These are phyloP conservation scores for Athrips mouffetella DNA, from an alignment of 2,888 invertebrate species.

Conservation along the genomic window DNA sequence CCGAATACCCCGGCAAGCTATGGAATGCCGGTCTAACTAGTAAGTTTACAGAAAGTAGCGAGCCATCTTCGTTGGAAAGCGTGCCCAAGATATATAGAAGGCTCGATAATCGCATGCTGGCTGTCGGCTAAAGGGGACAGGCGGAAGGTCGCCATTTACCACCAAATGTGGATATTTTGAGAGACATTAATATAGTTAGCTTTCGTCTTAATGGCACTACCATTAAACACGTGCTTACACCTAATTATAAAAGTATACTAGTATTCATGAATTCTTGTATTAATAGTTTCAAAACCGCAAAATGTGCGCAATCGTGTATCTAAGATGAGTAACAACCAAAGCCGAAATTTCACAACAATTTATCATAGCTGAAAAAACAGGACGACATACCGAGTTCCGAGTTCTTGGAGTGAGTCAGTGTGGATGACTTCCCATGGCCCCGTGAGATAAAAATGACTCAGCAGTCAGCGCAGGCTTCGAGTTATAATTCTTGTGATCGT, in stretches of 20 bases:
- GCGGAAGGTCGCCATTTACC: conserved; percentile 15
- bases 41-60: conserved; percentile 43
- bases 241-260: too few species aligned
- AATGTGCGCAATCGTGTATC: not conserved
- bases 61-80: conserved; percentile 63
- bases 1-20: conserved; percentile 37
- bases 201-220: conserved; percentile 2
- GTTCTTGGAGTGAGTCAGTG: conserved; percentile 28
- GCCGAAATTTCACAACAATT: conserved; percentile 12
- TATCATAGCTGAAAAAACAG: conserved; percentile 14
- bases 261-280: too few species aligned
- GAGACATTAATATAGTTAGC: conserved; percentile 10
- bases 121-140: conserved; percentile 17
- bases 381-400: conserved; percentile 7
- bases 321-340: conserved; percentile 4
- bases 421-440: conserved; percentile 30
- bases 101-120: conserved; percentile 15
- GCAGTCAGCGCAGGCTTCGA: conserved; percentile 22
- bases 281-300: not conserved
- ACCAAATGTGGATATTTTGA: conserved; percentile 16
- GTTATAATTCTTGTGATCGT: conserved; percentile 31
- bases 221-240: conserved; percentile 7
- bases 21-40: conserved; percentile 51
- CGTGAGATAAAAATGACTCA: conserved; percentile 36
- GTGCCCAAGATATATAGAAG: conserved; percentile 34